Evolutionary conservation across 2,113 vertebrate genomes (phyloP), one percentile per base, ranked within the genome.

Genomic region (Proterorhinus semilunaris): DNA sequence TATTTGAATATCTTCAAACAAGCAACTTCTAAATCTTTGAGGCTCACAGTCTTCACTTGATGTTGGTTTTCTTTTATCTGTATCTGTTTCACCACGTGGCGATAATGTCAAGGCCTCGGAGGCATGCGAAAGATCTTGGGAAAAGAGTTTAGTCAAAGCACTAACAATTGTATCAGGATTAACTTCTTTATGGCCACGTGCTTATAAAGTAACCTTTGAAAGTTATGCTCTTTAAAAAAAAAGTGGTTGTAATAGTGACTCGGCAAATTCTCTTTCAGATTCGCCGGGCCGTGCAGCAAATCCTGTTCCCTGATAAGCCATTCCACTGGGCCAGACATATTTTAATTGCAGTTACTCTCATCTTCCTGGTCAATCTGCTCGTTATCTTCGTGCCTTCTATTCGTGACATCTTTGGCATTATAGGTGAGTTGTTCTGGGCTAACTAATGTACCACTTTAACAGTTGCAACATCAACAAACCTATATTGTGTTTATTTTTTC

Each of bases 371-470:
- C 84, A 95, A 95, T 65, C 44, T 96, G 6, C 92, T 96, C 0
- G 94, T 96, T 53, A 95, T 96, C 82, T 93, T 90, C 4, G 93
- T 96, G 69, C 93, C 94, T 2, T 92, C 92, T 72, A 95, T 95
- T 80, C 91, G 88, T 11, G 94, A 95, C 88, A 95, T 96, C 81
- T 96, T 96, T 67, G 95, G 94, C 9, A 70, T 96, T 75, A 95
- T 96, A 0, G 94, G 95, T 96, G 81, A 0, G 81, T 83, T 61
- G 45, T 15, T 47, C 42, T 3, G 7, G 42, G 44, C 1, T 64
- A 13, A 13, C 7, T 12, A 13, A 11, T 57, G 21, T 36, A 47
- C 53, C 0, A 16, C 53, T 8, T 46, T 57, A 27, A 76, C 49
- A 15, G 9, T 42, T 68, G 44, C 46, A 52, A 11, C 10, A 17